Evolutionary conservation across 2,888 invertebrate species (phyloP), one percentile per base, ranked within the genome.

Genomic region (Drosophila longiperda): DNA sequence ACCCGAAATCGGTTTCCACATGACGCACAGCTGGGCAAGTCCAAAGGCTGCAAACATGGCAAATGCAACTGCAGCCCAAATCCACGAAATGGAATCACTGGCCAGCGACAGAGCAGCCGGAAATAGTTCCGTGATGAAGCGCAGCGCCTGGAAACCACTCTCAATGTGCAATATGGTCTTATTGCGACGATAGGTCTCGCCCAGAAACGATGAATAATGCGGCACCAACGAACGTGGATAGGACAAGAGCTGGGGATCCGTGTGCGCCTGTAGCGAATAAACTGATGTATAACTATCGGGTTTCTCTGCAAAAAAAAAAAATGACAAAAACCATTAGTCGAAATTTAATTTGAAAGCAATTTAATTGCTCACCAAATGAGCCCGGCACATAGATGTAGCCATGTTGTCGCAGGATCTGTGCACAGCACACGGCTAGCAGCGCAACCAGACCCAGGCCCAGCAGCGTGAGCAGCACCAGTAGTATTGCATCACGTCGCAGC

Each of bases 1-100:
- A 26, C 97, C 96, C 73, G 98, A 96, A 61, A 98, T 97, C 89
- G 97, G 97, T 91, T 98, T 97, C 98, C 98, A 98, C 90, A 98
- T 96, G 0, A 97, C 97, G 82, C 98, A 94, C 93, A 98, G 96
- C 87, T 98, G 98, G 6, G 97, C 97, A 68, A 98, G 95, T 1
- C 98, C 98, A 90, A 98, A 97, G 87, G 97, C 94, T 77, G 98
- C 96, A 68, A 98, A 94, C 79, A 96, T 96, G 91, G 97, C 96
- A 93, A 97, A 98, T 90, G 97, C 97, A 55, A 98, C 94, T 12
- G 97, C 96, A 0, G 97, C 96, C 98, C 98, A 98, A 78, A 97
- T 96, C 60, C 98, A 97, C 0, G 97, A 97, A 7, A 98, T 93
- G 91, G 95, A 94, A 66, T 96, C 95, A 50, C 96, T 94, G 0